Conservation (phyloP, 2,113 vertebrate genomes). For the Pampusana beccarii region DNA sequence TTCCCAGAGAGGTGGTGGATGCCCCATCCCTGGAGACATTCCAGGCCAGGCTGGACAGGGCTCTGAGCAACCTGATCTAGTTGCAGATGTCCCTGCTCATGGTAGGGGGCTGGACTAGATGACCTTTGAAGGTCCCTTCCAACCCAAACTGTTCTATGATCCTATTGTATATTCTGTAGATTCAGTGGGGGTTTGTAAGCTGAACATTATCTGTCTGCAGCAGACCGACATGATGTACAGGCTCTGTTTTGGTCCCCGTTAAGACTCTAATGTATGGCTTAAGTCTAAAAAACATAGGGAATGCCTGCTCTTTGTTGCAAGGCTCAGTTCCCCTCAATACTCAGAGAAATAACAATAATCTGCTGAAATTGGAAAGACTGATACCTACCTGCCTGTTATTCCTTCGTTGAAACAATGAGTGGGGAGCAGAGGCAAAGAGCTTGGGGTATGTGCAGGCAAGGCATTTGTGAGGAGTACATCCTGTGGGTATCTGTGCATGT, state of each 20-base stretch:
- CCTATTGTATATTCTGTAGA: neutral
- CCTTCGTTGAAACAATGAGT: neutral
- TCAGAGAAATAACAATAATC: neutral
- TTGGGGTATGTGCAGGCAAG: neutral
- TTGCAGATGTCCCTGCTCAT: too few species aligned
- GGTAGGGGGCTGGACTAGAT: too few species aligned
- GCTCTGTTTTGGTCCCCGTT: neutral
- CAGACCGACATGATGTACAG: neutral
- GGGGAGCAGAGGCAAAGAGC: neutral
- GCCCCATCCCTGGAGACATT: too few species aligned
- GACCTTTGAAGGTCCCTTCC: too few species aligned
- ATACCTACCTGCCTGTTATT: conserved; percentile 4
- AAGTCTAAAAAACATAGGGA: neutral
- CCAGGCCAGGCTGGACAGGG: too few species aligned
- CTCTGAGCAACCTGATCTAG: too few species aligned
- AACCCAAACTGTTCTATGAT: too few species aligned
- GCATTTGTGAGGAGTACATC: neutral
- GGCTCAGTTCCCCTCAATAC: neutral
- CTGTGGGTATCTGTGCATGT: neutral
- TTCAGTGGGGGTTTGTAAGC: neutral
- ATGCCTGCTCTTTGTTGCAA: neutral
- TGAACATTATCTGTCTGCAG: neutral
- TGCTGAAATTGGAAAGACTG: neutral
- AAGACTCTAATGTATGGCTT: neutral
- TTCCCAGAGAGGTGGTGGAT: too few species aligned